These are phyloP conservation scores for Scomber colias DNA, from an alignment of 2,113 vertebrate genomes.

Conservation along the genomic window DNA sequence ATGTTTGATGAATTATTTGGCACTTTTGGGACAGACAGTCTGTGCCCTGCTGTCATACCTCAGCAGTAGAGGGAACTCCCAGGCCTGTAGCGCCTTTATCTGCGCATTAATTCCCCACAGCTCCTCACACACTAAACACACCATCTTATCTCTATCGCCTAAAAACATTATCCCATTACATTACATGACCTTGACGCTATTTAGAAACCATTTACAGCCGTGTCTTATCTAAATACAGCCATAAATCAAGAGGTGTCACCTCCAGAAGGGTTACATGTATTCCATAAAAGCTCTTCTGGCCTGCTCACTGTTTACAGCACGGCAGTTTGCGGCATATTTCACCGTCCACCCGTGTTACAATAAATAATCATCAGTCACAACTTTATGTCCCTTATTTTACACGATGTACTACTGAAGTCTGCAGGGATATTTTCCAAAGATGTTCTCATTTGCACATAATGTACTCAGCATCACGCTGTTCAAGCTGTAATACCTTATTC, in stretches of 20 bases:
- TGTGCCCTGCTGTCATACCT: constrained; percentile 31
- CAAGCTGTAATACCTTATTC: no score
- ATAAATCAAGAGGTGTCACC: constrained; percentile 93
- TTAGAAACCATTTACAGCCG: constrained; percentile 86
- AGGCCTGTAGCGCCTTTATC: constrained; percentile 34
- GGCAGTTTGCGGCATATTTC: constrained; percentile 85
- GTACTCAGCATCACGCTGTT: no score
- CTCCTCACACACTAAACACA: constrained; percentile 58
- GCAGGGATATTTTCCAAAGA: neutral
- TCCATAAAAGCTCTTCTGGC: constrained; percentile 92
- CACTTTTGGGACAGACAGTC: neutral
- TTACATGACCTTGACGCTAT: constrained; percentile 92
- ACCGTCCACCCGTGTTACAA: constrained; percentile 84
- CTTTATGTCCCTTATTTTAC: constrained; percentile 38
- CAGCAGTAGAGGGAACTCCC: constrained; percentile 3
- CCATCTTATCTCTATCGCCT: constrained; percentile 78
- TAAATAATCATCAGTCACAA: constrained; percentile 72
- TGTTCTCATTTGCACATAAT: neutral
- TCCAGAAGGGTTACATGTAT: constrained; percentile 86
- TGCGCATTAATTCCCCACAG: constrained; percentile 20
- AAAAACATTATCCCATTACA: constrained; percentile 84
- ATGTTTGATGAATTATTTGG: constrained; percentile 14
- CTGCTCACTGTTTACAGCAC: constrained; percentile 90
- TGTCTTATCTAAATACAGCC: constrained; percentile 96
- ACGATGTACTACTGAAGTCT: neutral